Evolutionary conservation across 2,797 vertebrate genomes (phyloP).

Genomic region (Typhlichthys subterraneus): DNA sequence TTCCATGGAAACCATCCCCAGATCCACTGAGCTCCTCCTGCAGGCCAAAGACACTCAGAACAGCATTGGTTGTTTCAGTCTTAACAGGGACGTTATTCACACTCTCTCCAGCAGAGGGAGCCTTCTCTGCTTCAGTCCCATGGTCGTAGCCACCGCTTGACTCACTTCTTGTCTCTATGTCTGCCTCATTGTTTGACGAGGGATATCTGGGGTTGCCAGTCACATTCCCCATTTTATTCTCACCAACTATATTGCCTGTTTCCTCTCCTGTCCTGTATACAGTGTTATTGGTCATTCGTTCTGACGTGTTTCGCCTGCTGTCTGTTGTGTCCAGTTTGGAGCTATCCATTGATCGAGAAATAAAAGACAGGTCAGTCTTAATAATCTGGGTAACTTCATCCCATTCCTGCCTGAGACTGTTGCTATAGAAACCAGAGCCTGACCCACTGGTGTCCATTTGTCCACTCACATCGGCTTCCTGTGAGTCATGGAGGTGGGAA

Average conservation of each 20-base stretch:
- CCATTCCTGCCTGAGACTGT: conserved; percentile 52
- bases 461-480: conserved; percentile 39
- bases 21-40: conserved; percentile 47
- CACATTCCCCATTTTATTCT: conserved; percentile 3
- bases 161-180: conserved; percentile 14
- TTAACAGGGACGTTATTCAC: background rate
- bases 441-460: conserved; percentile 77
- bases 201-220: conserved; percentile 5
- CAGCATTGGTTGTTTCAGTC: conserved; percentile 3
- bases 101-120: background rate
- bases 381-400: conserved; percentile 4
- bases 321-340: background rate
- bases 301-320: conserved; percentile 1
- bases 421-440: conserved; percentile 75
- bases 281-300: background rate
- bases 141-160: conserved; percentile 14
- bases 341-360: background rate
- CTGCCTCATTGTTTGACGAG: background rate
- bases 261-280: background rate
- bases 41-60: background rate
- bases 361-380: conserved; percentile 4
- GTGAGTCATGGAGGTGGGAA: conserved; percentile 52
- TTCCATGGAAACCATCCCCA: conserved; percentile 29
- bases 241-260: background rate
- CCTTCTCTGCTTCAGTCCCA: conserved; percentile 3